These are phyloP conservation scores for Engystomops pustulosus DNA, from an alignment of 2,113 vertebrate genomes.

Conservation along the genomic window DNA sequence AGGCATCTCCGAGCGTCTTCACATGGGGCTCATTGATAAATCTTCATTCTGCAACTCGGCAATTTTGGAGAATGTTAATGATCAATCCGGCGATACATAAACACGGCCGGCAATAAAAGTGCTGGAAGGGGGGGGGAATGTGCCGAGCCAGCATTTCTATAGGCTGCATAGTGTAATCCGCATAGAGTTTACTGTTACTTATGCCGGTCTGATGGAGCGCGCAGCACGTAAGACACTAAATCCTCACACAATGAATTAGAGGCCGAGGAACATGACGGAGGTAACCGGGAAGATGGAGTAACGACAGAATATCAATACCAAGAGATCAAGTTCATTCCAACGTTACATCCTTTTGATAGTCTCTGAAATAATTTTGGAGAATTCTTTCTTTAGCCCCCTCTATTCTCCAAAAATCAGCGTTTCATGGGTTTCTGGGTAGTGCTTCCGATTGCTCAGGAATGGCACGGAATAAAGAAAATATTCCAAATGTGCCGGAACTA, in stretches of 20 bases:
- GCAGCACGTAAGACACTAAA: background rate
- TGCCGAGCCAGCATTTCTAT: background rate
- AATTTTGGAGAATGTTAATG: slow-evolving; percentile 27
- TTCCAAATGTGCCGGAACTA: too few species aligned
- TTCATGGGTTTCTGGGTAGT: too few species aligned
- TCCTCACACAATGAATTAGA: background rate
- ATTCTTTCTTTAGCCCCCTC: too few species aligned
- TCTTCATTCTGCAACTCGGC: background rate
- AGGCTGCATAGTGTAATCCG: background rate
- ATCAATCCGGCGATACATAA: slow-evolving; percentile 18
- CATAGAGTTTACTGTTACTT: slow-evolving; percentile 32
- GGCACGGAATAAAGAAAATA: too few species aligned
- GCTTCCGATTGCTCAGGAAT: too few species aligned
- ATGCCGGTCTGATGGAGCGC: slow-evolving; percentile 12
- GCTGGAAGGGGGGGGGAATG: background rate
- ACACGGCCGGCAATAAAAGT: slow-evolving; percentile 18
- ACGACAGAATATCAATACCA: too few species aligned
- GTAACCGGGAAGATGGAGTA: too few species aligned
- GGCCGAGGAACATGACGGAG: slow-evolving; percentile 12
- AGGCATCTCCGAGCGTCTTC: background rate
- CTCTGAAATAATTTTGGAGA: too few species aligned
- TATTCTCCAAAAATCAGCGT: too few species aligned
- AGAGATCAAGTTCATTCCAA: too few species aligned
- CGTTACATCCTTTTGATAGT: too few species aligned
- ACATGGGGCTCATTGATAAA: slow-evolving; percentile 30